These are phyloP conservation scores for Aegypius monachus DNA, from an alignment of 2,113 vertebrate genomes.

Conservation along the genomic window DNA sequence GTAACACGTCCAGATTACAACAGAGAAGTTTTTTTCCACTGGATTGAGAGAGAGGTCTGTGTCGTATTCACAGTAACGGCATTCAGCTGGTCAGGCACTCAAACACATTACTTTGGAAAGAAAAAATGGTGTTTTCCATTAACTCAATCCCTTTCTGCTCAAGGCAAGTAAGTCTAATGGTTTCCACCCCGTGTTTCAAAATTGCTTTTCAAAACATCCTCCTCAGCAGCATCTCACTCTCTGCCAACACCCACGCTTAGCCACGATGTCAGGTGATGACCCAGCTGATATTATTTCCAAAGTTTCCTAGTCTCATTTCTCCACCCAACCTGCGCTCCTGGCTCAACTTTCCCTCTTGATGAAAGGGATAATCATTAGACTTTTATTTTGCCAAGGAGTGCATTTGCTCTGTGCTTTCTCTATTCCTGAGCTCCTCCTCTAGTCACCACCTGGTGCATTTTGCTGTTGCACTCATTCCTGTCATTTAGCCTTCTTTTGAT, in stretches of 20 bases:
- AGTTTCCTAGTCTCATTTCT: neutral
- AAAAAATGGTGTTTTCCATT: neutral
- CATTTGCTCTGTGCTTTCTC: neutral
- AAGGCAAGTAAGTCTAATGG: neutral
- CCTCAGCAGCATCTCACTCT: neutral
- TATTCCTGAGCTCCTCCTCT: neutral
- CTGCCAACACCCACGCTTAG: neutral
- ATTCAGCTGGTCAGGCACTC: neutral
- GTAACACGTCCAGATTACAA: neutral
- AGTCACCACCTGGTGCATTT: neutral
- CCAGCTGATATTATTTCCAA: neutral
- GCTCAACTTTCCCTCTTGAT: neutral
- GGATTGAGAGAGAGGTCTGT: neutral
- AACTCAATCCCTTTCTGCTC: neutral
- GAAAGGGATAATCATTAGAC: neutral
- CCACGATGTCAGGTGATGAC: accelerated
- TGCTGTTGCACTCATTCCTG: neutral
- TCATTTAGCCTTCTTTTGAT: neutral
- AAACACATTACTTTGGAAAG: neutral
- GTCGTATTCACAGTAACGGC: accelerated
- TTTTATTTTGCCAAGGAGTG: neutral
- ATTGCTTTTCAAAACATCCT: neutral
- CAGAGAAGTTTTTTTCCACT: neutral
- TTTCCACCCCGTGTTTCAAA: neutral
- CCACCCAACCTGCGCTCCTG: neutral